Percentiles rank a stretch among this genome's conserved stretches.
Evolutionary conservation across 1,140 invertebrate species (phyloP).

Genomic region (Hesperophylax magnus): DNA sequence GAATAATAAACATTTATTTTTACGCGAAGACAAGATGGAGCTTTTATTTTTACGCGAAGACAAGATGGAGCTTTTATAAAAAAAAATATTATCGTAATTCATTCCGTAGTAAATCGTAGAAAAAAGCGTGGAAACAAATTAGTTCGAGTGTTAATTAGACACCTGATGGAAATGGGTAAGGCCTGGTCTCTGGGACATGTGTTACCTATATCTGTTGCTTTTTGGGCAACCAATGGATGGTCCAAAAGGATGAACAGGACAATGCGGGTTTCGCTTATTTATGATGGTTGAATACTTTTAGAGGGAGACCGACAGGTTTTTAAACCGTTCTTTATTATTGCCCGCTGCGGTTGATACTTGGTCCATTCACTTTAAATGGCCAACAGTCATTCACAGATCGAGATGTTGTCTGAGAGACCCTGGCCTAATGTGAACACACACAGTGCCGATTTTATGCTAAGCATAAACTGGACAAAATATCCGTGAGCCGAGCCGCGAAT

Average conservation of each 20-base stretch:
- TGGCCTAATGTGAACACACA: constrained; percentile 5
- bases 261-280: constrained; percentile 16
- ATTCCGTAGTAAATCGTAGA: constrained; percentile 4
- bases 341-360: constrained; percentile 12
- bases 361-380: neutral
- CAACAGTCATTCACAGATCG: neutral
- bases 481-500: too few species aligned
- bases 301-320: constrained; percentile 2
- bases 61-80: neutral
- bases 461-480: too few species aligned
- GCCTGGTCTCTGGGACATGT: neutral
- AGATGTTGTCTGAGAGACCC: constrained; percentile 4
- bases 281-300: constrained; percentile 22
- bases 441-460: neutral
- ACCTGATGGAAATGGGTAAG: constrained; percentile 7
- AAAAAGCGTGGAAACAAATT: constrained; percentile 15
- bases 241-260: constrained; percentile 21
- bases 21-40: too few species aligned
- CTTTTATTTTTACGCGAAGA: too few species aligned
- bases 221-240: neutral
- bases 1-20: too few species aligned
- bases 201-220: neutral
- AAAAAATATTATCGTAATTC: constrained; percentile 10
- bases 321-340: constrained; percentile 16
- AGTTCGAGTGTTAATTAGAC: constrained; percentile 23